Percentiles rank a stretch among this genome's conserved stretches.
Conservation (phyloP, 2,888 invertebrate genomes). For the Euspilapteryx auroguttella region DNA sequence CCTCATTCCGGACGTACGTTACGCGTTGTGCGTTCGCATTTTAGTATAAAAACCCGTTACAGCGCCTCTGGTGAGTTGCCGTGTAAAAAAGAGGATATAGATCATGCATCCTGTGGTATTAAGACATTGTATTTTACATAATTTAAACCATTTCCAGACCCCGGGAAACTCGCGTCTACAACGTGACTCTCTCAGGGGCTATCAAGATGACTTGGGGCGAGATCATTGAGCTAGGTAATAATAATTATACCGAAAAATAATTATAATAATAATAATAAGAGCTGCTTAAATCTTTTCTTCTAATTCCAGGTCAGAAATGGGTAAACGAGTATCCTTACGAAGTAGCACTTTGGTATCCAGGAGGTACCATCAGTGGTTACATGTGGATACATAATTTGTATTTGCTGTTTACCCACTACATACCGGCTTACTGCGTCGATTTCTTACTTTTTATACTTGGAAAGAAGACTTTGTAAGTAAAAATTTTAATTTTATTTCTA, state of each 20-base stretch:
- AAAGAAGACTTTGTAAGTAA: conserved; percentile 77
- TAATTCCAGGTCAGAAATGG: conserved; percentile 54
- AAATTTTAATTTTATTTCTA: background rate
- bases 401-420: conserved; percentile 69
- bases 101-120: too few species aligned
- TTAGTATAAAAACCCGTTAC: too few species aligned
- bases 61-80: too few species aligned
- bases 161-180: conserved; percentile 63
- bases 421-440: conserved; percentile 80
- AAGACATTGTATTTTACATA: too few species aligned
- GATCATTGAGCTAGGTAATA: conserved; percentile 70
- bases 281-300: too few species aligned
- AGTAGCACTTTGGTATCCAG: conserved; percentile 76
- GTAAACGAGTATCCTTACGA: conserved; percentile 72
- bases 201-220: conserved; percentile 85
- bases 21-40: too few species aligned
- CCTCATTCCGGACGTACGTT: too few species aligned
- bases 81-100: too few species aligned
- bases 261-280: background rate
- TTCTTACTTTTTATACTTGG: conserved; percentile 65
- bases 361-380: conserved; percentile 72
- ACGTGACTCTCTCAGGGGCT: conserved; percentile 75
- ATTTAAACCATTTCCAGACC: conserved; percentile 46
- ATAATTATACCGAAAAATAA: conserved; percentile 6
- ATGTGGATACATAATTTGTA: conserved; percentile 66